Conservation (phyloP, 2,797 vertebrate species). For the Hylomyscus alleni region DNA sequence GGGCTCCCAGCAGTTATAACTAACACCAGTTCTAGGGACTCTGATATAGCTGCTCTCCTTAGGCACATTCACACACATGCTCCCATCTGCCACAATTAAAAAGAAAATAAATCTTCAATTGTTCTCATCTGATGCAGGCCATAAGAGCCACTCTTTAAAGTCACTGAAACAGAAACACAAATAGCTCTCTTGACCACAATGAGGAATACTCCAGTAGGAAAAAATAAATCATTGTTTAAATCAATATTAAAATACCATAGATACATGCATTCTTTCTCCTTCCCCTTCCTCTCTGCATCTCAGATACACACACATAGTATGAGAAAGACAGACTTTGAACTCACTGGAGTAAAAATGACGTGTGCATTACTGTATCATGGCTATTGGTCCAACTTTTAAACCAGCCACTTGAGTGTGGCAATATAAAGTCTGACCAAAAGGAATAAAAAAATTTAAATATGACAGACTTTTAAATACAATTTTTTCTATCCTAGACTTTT, state of each 20-base stretch:
- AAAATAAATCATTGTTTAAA: constrained; percentile 27
- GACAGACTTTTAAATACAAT: not conserved
- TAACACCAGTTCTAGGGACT: not conserved
- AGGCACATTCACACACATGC: not conserved
- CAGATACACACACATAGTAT: not conserved
- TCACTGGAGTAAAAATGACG: constrained; percentile 24
- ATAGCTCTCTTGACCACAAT: not conserved
- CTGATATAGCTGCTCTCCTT: not conserved
- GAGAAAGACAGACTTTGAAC: not conserved
- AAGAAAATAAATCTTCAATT: not conserved
- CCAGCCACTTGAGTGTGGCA: not conserved
- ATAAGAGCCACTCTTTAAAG: constrained; percentile 34
- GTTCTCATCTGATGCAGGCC: constrained; percentile 8
- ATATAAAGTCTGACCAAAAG: constrained; percentile 42
- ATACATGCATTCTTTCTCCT: not conserved
- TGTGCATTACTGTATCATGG: not conserved
- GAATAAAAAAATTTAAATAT: not conserved
- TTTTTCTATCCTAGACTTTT: constrained; percentile 24
- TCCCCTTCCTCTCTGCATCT: not conserved
- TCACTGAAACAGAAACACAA: constrained; percentile 14
- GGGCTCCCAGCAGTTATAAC: not conserved
- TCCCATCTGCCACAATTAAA: not conserved
- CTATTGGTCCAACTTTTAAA: constrained; percentile 53
- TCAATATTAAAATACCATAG: not conserved
- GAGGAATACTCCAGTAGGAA: not conserved